Conservation (phyloP, 2,888 invertebrate species). For the Spodoptera picta region DNA sequence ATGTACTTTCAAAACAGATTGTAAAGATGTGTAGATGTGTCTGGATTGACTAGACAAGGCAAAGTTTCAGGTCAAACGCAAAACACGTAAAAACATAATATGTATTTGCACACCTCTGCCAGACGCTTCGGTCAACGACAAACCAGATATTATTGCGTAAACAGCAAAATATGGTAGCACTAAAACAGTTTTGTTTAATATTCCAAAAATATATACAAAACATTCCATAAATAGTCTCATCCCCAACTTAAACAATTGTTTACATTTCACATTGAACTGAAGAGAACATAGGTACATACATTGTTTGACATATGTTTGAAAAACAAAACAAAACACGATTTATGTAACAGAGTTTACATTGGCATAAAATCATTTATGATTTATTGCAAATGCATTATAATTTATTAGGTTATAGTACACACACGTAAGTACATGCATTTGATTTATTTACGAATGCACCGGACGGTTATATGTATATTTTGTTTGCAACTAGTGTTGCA, state of each 20-base stretch:
- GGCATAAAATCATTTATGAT: conserved; percentile 42
- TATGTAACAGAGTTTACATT: conserved; percentile 43
- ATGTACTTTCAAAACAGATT: too few relatives aligned
- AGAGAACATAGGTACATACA: conserved; percentile 17
- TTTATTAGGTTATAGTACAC: conserved; percentile 23
- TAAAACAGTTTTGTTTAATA: conserved; percentile 52
- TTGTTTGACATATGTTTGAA: conserved; percentile 59
- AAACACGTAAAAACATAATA: too few relatives aligned
- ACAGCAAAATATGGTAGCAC: conserved; percentile 24
- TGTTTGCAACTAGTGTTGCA: conserved; percentile 24
- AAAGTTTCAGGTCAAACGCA: too few relatives aligned
- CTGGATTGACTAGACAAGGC: too few relatives aligned
- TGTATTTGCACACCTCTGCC: too few relatives aligned
- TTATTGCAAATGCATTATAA: conserved; percentile 51
- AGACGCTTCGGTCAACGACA: too few relatives aligned
- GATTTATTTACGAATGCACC: conserved; percentile 38
- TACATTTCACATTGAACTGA: conserved; percentile 52
- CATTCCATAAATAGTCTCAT: conserved; percentile 50
- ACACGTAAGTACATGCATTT: neutral
- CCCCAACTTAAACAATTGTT: conserved; percentile 61
- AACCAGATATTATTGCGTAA: neutral
- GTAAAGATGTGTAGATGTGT: too few relatives aligned
- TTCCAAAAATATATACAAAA: conserved; percentile 48
- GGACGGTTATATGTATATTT: conserved; percentile 3
- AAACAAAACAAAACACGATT: conserved; percentile 54